Percentiles rank a stretch among this genome's conserved stretches.
These are phyloP conservation scores for Nilaparvata lugens DNA, from an alignment of 1,140 invertebrate species.

Conservation along the genomic window DNA sequence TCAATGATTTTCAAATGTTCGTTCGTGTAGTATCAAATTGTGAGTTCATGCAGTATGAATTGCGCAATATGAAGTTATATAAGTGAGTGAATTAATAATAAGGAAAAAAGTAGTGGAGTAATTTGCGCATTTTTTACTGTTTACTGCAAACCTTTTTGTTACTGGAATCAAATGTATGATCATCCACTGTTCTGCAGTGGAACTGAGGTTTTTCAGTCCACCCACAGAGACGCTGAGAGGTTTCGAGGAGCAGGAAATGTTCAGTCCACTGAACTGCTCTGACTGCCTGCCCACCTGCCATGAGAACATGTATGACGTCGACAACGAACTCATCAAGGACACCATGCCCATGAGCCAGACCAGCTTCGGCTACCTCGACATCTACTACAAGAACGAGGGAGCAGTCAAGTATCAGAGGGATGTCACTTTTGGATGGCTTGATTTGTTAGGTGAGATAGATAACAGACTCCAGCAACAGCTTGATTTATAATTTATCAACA, in stretches of 20 bases:
- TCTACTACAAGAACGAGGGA: constrained; percentile 27
- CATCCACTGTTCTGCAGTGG: constrained; percentile 21
- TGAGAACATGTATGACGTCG: constrained; percentile 25
- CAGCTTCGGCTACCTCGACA: constrained; percentile 23
- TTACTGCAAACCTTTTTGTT: too few relatives aligned
- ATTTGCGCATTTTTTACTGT: too few relatives aligned
- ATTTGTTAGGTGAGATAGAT: constrained; percentile 24
- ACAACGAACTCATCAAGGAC: constrained; percentile 22
- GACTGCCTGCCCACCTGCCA: constrained; percentile 28
- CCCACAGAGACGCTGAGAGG: constrained; percentile 20
- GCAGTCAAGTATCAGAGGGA: constrained; percentile 29
- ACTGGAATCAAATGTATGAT: too few relatives aligned
- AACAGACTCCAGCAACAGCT: too few relatives aligned
- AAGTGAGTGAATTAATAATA: too few relatives aligned
- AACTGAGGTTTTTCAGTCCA: constrained; percentile 24
- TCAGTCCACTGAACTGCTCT: constrained; percentile 24
- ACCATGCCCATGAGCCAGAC: constrained; percentile 16
- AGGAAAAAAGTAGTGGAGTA: too few relatives aligned
- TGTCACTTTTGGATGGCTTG: constrained; percentile 28
- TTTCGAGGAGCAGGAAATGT: constrained; percentile 15
- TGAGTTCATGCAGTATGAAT: too few relatives aligned
- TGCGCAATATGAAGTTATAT: too few relatives aligned
- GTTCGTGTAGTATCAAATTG: too few relatives aligned
- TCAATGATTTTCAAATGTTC: too few relatives aligned
- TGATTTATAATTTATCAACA: too few relatives aligned